Conservation (phyloP, 1,140 invertebrate species). For the Diabrotica virgifera region DNA sequence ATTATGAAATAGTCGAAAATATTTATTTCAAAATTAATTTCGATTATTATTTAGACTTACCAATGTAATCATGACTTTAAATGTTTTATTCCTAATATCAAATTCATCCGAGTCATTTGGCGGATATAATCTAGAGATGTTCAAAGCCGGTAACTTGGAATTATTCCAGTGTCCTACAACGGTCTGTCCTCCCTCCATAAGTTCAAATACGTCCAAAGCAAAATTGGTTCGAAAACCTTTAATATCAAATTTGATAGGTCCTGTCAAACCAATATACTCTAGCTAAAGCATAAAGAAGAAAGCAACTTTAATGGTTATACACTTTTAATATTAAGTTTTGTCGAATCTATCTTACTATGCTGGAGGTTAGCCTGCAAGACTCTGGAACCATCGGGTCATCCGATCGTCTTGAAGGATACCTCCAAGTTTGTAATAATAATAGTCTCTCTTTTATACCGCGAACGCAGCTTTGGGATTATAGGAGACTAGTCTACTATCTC, state of each 20-base stretch:
- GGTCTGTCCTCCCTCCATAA: conserved; percentile 63
- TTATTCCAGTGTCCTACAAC: conserved; percentile 75
- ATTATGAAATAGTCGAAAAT: no score
- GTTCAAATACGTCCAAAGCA: conserved; percentile 73
- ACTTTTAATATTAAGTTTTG: no score
- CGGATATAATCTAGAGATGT: conserved; percentile 46
- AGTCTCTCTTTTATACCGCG: no score
- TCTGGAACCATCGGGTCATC: no score
- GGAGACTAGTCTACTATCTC: no score
- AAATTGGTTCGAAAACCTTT: conserved; percentile 80
- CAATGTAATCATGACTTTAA: conserved; percentile 79
- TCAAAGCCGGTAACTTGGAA: conserved; percentile 51
- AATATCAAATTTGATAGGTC: conserved; percentile 80
- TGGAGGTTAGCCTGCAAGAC: no score
- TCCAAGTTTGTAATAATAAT: no score
- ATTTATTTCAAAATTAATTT: no score
- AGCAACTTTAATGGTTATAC: no score
- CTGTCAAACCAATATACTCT: conserved; percentile 65
- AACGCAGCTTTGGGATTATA: no score
- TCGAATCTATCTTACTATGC: no score
- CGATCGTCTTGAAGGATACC: no score
- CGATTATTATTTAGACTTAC: conserved; percentile 53
- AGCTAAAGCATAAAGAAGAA: conserved; percentile 18
- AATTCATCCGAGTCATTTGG: conserved; percentile 45
- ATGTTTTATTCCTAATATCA: conserved; percentile 74